These are phyloP conservation scores for Drosophila sp. DNA, from an alignment of 1,140 invertebrate species.

Conservation along the genomic window DNA sequence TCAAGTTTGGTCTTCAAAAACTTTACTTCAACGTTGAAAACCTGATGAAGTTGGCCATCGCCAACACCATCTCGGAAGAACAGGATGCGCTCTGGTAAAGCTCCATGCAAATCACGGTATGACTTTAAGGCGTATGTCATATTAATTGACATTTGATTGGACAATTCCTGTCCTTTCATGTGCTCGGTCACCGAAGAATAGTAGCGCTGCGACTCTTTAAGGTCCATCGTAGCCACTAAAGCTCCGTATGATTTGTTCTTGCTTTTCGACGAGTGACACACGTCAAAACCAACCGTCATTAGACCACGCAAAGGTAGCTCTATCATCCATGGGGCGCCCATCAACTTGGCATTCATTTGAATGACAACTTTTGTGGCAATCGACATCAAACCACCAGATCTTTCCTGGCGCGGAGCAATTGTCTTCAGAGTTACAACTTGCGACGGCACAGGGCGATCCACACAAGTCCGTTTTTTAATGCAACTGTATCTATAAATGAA, in stretches of 20 bases:
- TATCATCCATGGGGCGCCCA: conserved; percentile 92
- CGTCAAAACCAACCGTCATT: conserved; percentile 95
- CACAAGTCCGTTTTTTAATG: conserved; percentile 93
- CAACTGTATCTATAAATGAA: conserved; percentile 86
- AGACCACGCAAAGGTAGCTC: conserved; percentile 87
- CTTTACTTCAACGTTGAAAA: conserved; percentile 86
- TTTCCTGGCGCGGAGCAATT: conserved; percentile 84
- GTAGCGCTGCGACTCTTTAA: conserved; percentile 57
- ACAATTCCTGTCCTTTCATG: conserved; percentile 89
- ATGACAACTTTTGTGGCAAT: conserved; percentile 94
- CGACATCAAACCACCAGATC: conserved; percentile 84
- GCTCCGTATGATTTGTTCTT: conserved; percentile 88
- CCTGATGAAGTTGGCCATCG: conserved; percentile 91
- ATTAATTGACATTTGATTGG: conserved; percentile 86
- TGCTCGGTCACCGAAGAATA: conserved; percentile 85
- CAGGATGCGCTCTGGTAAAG: conserved; percentile 85
- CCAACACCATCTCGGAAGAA: conserved; percentile 93
- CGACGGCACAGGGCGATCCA: conserved; percentile 89
- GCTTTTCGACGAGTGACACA: conserved; percentile 90
- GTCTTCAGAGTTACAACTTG: conserved; percentile 89
- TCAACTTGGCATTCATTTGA: conserved; percentile 95
- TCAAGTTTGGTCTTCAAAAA: conserved; percentile 84
- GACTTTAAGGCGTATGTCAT: conserved; percentile 85
- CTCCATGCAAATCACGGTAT: conserved; percentile 82
- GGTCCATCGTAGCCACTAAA: conserved; percentile 91